phyloP scores from a whole-genome alignment of 2,888 invertebrate species.

The Furcula furcula region DNA sequence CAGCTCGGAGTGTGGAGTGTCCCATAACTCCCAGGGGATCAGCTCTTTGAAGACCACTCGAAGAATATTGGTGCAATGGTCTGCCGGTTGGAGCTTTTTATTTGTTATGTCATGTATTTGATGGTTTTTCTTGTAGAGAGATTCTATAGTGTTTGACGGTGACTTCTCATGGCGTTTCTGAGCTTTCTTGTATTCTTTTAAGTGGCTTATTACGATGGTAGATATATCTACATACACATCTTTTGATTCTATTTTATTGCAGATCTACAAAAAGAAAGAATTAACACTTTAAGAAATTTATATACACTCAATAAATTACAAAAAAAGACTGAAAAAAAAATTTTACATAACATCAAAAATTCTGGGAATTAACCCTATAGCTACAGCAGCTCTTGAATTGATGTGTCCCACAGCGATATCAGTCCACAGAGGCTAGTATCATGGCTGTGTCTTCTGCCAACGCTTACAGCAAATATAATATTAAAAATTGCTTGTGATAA shows the following conservation, averaged over 20 bases:
- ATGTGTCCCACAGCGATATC: no score
- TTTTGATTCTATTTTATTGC: conserved; percentile 70
- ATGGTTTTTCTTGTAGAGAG: conserved; percentile 73
- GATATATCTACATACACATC: conserved; percentile 69
- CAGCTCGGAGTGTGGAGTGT: conserved; percentile 84
- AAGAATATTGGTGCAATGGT: conserved; percentile 82
- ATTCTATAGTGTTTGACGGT: conserved; percentile 61
- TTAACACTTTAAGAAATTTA: no score
- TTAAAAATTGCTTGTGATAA: no score
- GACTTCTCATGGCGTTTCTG: conserved; percentile 80
- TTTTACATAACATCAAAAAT: no score
- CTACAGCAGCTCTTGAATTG: no score
- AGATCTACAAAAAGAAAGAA: no score
- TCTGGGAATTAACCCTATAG: no score
- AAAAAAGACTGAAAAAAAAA: no score
- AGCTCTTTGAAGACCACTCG: conserved; percentile 83
- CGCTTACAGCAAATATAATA: no score
- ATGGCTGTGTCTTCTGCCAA: no score
- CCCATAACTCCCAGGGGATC: conserved; percentile 85
- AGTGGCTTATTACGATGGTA: conserved; percentile 81
- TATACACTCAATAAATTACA: no score
- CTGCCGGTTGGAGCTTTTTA: conserved; percentile 66
- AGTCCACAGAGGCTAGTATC: no score
- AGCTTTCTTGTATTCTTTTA: conserved; percentile 84
- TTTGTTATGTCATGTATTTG: conserved; percentile 42